Evolutionary conservation across 2,797 vertebrate species (phyloP).

Genomic region (Sandelia bainsii): DNA sequence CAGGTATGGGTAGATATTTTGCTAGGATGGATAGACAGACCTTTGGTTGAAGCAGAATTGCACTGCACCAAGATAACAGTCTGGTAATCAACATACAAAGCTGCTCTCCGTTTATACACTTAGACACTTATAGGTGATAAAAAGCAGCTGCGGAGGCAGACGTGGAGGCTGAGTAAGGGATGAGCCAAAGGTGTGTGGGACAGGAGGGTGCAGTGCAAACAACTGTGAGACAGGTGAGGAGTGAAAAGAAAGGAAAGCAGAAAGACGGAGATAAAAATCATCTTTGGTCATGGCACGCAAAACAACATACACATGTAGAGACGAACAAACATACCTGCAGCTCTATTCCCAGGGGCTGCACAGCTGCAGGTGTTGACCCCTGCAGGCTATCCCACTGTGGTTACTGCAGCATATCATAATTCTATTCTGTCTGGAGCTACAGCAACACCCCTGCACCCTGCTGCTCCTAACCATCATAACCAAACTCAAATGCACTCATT

Average conservation of each 20-base stretch:
- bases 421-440: conserved; percentile 1
- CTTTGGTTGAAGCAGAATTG: neutral
- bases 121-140: conserved; percentile 1
- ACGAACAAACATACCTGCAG: conserved; percentile 17
- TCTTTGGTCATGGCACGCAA: neutral
- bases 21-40: neutral
- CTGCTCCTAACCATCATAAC: conserved; percentile 2
- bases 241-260: neutral
- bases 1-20: neutral
- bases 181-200: neutral
- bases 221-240: conserved; percentile 33
- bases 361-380: conserved; percentile 27
- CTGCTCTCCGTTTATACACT: neutral
- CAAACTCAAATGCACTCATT: conserved; percentile 8
- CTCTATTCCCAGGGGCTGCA: neutral
- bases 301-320: conserved; percentile 11
- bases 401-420: conserved; percentile 22
- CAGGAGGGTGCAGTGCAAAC: neutral
- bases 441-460: neutral
- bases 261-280: neutral
- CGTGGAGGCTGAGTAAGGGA: conserved; percentile 4
- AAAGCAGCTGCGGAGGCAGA: conserved; percentile 14
- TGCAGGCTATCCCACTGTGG: conserved; percentile 4
- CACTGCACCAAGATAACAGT: neutral
- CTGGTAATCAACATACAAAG: neutral